Evolutionary conservation across 2,797 vertebrate species (phyloP).

Genomic region (Sebastolobus alascanus): DNA sequence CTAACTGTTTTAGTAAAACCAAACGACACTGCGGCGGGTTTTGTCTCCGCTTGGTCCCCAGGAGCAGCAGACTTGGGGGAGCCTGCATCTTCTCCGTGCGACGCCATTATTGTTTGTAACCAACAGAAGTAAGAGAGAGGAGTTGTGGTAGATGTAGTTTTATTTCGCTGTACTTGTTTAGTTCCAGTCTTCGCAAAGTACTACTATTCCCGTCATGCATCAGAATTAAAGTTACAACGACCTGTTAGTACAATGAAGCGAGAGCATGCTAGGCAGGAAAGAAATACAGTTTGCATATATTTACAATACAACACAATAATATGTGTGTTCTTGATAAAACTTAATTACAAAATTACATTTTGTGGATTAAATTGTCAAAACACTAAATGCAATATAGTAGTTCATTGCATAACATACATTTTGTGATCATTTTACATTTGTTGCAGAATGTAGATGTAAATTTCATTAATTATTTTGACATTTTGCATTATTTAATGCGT

Average conservation of each 20-base stretch:
- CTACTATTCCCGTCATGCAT: conserved; percentile 67
- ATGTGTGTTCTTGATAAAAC: neutral
- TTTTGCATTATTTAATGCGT: neutral
- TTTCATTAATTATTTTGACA: neutral
- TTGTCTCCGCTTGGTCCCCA: conserved; percentile 69
- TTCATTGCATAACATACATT: neutral
- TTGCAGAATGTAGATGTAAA: neutral
- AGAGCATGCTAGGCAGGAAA: neutral
- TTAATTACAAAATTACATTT: neutral
- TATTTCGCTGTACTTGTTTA: rapidly evolving
- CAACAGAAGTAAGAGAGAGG: neutral
- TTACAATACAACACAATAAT: neutral
- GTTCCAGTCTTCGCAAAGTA: rapidly evolving
- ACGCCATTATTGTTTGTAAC: conserved; percentile 82
- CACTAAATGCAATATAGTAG: neutral
- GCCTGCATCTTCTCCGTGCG: conserved; percentile 43
- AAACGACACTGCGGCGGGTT: conserved; percentile 80
- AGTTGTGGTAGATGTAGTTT: conserved; percentile 78
- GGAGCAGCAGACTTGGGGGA: neutral
- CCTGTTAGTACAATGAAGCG: neutral
- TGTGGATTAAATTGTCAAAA: neutral
- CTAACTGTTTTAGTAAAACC: conserved; percentile 85
- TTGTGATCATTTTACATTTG: neutral
- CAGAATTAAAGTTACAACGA: conserved; percentile 32
- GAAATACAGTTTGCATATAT: neutral